These are phyloP conservation scores for Agonopterix arenella DNA, from an alignment of 2,888 invertebrate species.

Conservation along the genomic window DNA sequence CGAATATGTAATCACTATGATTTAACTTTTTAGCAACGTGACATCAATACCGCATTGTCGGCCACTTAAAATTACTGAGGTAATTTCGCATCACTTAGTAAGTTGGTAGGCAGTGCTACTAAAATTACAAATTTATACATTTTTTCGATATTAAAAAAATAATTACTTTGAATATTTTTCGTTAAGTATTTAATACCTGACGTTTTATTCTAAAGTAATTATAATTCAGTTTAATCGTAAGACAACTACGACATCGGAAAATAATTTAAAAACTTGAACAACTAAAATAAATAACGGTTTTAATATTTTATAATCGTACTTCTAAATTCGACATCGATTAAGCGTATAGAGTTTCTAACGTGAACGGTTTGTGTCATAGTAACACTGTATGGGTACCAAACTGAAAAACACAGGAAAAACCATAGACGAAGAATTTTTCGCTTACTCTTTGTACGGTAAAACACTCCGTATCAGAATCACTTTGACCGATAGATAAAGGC, in stretches of 20 bases:
- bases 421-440: too few relatives aligned
- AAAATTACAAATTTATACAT: background rate
- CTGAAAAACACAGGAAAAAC: too few relatives aligned
- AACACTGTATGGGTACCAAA: too few relatives aligned
- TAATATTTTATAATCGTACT: constrained; percentile 17
- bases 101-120: constrained; percentile 28
- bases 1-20: too few relatives aligned
- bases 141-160: constrained; percentile 1
- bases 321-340: constrained; percentile 21
- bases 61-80: constrained; percentile 41
- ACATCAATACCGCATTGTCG: constrained; percentile 7
- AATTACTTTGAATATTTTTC: background rate
- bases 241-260: constrained; percentile 10
- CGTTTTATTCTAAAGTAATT: too few relatives aligned
- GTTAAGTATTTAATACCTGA: too few relatives aligned
- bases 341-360: constrained; percentile 9
- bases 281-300: constrained; percentile 32
- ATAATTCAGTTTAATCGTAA: background rate
- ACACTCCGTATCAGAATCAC: too few relatives aligned
- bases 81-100: constrained; percentile 29
- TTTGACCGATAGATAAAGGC: too few relatives aligned
- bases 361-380: background rate
- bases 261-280: constrained; percentile 23
- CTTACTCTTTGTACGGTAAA: too few relatives aligned
- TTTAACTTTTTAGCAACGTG: too few relatives aligned